Evolutionary conservation across 2,797 vertebrate species (phyloP), one percentile per base, ranked within the genome.

Genomic region (Sardinella longiceps): DNA sequence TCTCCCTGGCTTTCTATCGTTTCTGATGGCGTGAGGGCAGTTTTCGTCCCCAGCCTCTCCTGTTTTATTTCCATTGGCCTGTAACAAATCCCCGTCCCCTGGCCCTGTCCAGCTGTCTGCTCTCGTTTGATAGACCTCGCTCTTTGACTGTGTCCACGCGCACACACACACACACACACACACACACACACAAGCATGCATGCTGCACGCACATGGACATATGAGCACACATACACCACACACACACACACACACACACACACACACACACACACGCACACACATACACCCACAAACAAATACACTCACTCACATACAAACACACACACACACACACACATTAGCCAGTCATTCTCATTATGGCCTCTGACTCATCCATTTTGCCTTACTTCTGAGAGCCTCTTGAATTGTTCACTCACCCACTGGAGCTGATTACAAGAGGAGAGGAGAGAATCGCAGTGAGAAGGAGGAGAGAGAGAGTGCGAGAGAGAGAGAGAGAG

Each of bases 31-130:
- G 87, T 83, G 85, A 82, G 83, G 85, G 84, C 87, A 89, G 33
- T 85, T 82, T 87, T 90, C 87, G 86, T 89, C 87, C 88, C 88
- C 87, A 85, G 83, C 80, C 87, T 88, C 87, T 87, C 84, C 18
- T 80, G 63, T 88, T 86, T 87, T 87, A 84, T 90, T 90, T 89
- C 66, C 84, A 85, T 25, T 84, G 77, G 85, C 87, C 81, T 86
- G 87, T 86, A 88, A 88, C 86, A 86, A 85, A 89, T 89, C 86
- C 84, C 81, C 82, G 50, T 86, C 43, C 87, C 88, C 82, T 87
- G 84, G 86, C 85, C 88, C 85, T 89, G 84, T 87, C 85, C 80
- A 86, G 82, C 87, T 83, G 84, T 80, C 85, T 84, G 85, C 88
- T 88, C 87, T 89, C 84, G 81, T 85, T 86, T 87, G 88, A 87